These are phyloP conservation scores for Phrynocephalus guinanensis DNA, from an alignment of 2,797 vertebrate species.

Conservation along the genomic window DNA sequence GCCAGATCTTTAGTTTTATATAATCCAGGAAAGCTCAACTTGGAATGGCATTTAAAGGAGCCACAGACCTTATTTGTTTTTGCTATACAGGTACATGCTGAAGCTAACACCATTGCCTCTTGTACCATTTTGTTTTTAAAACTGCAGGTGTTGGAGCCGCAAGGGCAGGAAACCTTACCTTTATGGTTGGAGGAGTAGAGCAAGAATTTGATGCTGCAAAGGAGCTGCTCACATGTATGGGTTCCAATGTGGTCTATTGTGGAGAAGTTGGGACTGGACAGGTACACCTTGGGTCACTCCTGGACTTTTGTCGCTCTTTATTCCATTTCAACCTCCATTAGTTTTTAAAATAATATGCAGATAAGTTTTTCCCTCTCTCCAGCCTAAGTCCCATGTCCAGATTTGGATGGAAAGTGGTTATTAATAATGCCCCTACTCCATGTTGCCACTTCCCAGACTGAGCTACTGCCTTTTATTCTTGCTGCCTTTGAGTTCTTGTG, in stretches of 20 bases:
- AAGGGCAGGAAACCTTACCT: conserved; percentile 93
- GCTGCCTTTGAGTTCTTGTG: background rate
- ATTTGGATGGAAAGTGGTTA: background rate
- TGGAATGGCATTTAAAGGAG: no score
- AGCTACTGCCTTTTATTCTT: background rate
- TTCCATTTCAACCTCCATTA: conserved; percentile 11
- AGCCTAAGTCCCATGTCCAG: background rate
- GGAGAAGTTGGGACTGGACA: conserved; percentile 96
- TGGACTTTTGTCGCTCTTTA: conserved; percentile 37
- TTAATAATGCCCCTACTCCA: background rate
- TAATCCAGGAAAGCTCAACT: no score
- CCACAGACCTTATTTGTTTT: conserved; percentile 13
- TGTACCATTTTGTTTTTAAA: background rate
- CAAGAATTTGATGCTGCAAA: conserved; percentile 94
- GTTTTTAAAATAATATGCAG: background rate
- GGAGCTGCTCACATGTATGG: conserved; percentile 95
- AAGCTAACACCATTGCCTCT: no score
- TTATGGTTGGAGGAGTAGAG: conserved; percentile 97
- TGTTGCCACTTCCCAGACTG: background rate
- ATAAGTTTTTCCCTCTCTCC: background rate
- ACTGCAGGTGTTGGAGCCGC: conserved; percentile 94
- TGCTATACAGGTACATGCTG: no score
- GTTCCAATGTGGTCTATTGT: conserved; percentile 94
- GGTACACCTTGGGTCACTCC: conserved; percentile 76
- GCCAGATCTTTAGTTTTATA: no score